Evolutionary conservation across 2,888 invertebrate genomes (phyloP).

Genomic region (Epirrhoe alternata): DNA sequence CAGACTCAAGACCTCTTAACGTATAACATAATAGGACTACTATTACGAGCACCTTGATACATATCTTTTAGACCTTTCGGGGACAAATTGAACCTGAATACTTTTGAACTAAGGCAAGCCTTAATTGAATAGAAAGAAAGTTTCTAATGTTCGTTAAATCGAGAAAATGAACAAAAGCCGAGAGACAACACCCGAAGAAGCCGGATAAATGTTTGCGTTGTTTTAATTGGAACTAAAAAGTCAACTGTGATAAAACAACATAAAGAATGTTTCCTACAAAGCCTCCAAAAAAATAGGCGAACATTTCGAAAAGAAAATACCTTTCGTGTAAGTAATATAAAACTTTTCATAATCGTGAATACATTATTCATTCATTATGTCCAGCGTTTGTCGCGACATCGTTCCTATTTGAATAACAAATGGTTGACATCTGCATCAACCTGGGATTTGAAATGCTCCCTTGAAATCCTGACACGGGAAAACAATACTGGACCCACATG

Average conservation of each 20-base stretch:
- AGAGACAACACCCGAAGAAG: constrained; percentile 32
- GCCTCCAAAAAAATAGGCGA: constrained; percentile 3
- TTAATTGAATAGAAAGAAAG: background rate
- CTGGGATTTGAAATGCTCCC: constrained; percentile 63
- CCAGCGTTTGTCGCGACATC: constrained; percentile 74
- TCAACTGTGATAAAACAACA: constrained; percentile 20
- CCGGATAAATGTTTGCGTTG: constrained; percentile 59
- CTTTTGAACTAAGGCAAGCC: background rate
- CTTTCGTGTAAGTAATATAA: constrained; percentile 44
- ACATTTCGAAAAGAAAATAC: constrained; percentile 4
- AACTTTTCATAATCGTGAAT: constrained; percentile 79
- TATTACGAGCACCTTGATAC: background rate
- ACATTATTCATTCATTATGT: constrained; percentile 80
- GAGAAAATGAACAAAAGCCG: constrained; percentile 10
- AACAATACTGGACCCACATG: constrained; percentile 60
- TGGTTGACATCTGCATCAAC: constrained; percentile 78
- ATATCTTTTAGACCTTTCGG: background rate
- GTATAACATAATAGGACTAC: background rate
- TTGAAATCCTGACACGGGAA: constrained; percentile 60
- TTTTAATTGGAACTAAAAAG: constrained; percentile 72
- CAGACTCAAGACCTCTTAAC: background rate
- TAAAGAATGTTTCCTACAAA: constrained; percentile 5
- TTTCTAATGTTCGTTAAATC: constrained; percentile 1
- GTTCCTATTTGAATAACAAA: constrained; percentile 82
- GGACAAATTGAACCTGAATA: background rate